These are phyloP conservation scores for Brachionus manjavacas DNA, from an alignment of 1,140 invertebrate genomes.

Conservation along the genomic window DNA sequence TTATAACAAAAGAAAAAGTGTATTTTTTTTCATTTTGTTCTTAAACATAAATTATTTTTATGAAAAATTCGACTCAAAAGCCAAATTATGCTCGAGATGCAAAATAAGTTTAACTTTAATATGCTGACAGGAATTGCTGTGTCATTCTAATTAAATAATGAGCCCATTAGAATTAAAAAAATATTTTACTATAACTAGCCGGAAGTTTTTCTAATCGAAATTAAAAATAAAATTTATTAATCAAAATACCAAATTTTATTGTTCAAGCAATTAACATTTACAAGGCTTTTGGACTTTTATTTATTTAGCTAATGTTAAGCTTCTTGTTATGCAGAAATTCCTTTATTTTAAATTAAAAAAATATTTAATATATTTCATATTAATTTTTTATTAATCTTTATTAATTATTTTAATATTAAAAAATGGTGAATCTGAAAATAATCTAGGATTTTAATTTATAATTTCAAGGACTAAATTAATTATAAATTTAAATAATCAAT, in stretches of 20 bases:
- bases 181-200: neutral
- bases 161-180: neutral
- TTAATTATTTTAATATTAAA: no score
- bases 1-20: neutral
- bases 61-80: neutral
- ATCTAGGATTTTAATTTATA: no score
- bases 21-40: neutral
- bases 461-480: no score
- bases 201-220: neutral
- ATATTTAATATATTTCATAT: neutral
- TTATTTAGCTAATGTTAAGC: neutral
- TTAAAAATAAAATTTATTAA: neutral
- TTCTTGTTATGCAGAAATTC: neutral
- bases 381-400: no score
- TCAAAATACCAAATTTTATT: neutral
- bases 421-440: no score
- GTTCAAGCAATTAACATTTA: neutral
- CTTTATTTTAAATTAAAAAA: neutral
- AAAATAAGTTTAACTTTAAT: slow-evolving; percentile 1
- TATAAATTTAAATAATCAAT: no score
- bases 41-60: neutral
- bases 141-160: neutral
- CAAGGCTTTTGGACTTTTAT: neutral
- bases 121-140: neutral
- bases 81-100: neutral